Base-by-base conservation (phyloP, 2,113 vertebrate genomes). In the Anguilla rostrata region DNA sequence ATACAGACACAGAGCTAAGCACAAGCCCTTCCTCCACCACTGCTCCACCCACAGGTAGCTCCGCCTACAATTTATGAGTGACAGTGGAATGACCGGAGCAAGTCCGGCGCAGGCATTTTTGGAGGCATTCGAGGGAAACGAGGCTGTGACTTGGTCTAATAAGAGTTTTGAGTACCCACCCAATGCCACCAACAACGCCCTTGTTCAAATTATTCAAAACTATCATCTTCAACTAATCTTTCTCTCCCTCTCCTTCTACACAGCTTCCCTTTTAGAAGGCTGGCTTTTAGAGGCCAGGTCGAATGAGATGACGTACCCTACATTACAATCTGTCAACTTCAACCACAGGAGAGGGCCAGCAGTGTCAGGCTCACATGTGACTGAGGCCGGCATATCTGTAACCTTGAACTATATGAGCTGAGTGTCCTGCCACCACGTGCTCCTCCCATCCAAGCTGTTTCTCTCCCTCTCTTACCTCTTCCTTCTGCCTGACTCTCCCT, bases 381-480 rank as follows among this genome's bases (percentile, higher is more conserved):
- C 66, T 75, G 71, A 75, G 12, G 71, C 26, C 9, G 34, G 60
- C 26, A 75, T 75, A 29, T 75, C 71, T 29, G n/a, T 75, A 75
- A 75, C 71, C 71, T 75, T 34, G 71, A 75, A 75, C 26, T n/a
- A 29, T 75, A 75, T 75, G 34, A 66, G 3, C 20, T 71, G 60
- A 63, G 63, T n/a, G 71, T 14, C n/a, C 71, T 75, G 12, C 71
- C 63, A 20, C 16, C 63, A 26, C 9, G 43, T 46, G 49, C 49
- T 11, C 49, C 34, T 75, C 71, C n/a, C 40, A 20, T 40, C 79
- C 43, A 18, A 26, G 41, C 81, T 82, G 41, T 75, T 81, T 66
- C 95, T 95, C 91, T 95, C 96, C 95, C 11, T 29, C 71, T 75
- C 60, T 66, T 66, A 26, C 3, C 18, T 26, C 60, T 1, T 6